Evolutionary conservation across 1,140 invertebrate species (phyloP).

Genomic region (Mactra quadrangularis): DNA sequence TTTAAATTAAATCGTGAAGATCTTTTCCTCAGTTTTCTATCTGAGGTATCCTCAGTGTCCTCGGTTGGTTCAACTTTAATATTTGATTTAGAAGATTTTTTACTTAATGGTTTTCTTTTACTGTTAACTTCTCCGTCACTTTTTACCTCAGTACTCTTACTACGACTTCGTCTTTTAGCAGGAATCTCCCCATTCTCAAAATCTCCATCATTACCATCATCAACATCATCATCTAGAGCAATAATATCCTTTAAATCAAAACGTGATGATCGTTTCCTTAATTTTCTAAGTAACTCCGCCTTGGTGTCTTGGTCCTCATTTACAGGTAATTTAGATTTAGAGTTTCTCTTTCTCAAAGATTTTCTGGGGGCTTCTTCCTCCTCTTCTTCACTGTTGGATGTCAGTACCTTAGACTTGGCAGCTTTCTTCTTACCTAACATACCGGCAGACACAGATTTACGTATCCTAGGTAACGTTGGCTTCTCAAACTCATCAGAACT

Average conservation of each 20-base stretch:
- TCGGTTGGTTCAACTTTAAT: not conserved
- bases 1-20: not conserved
- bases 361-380: conserved; percentile 7
- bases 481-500: conserved; percentile 71
- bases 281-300: not conserved
- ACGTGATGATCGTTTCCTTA: conserved; percentile 20
- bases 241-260: conserved; percentile 19
- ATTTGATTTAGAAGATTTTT: conserved; percentile 25
- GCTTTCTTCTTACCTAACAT: conserved; percentile 2
- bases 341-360: conserved; percentile 23
- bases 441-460: conserved; percentile 50
- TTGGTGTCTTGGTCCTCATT: not conserved
- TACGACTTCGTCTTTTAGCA: not conserved
- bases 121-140: conserved; percentile 5
- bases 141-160: not conserved
- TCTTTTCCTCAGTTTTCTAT: conserved; percentile 9
- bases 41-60: not conserved
- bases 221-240: not conserved
- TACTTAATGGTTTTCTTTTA: conserved; percentile 1
- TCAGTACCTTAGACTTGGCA: not conserved
- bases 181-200: not conserved
- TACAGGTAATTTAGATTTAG: conserved; percentile 8
- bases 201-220: not conserved
- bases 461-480: conserved; percentile 9
- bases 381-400: not conserved